These are phyloP conservation scores for Apis dorsata DNA, from an alignment of 1,140 invertebrate species.

Conservation along the genomic window DNA sequence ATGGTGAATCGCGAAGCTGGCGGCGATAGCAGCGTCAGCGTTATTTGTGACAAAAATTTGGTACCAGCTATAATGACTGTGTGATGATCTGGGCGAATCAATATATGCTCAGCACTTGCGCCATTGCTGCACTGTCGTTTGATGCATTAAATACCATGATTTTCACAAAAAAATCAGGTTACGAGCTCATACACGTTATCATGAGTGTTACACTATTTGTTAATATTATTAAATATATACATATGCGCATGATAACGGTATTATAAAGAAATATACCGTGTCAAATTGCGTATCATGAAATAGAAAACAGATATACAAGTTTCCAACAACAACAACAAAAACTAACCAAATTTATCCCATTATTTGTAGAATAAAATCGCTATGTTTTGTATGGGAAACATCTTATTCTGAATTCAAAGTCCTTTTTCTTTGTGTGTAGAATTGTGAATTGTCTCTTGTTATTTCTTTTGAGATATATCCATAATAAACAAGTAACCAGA, in stretches of 20 bases:
- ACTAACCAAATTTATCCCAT: slow-evolving; percentile 75
- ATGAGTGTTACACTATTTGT: slow-evolving; percentile 74
- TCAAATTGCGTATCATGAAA: slow-evolving; percentile 59
- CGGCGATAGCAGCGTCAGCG: slow-evolving; percentile 80
- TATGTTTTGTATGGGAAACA: slow-evolving; percentile 79
- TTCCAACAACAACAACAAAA: slow-evolving; percentile 64
- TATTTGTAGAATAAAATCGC: slow-evolving; percentile 80
- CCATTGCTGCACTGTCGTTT: slow-evolving; percentile 62
- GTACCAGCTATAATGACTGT: slow-evolving; percentile 62
- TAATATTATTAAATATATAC: slow-evolving; percentile 68
- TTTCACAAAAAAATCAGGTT: slow-evolving; percentile 63
- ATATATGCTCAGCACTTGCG: slow-evolving; percentile 56
- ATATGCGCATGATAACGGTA: slow-evolving; percentile 62
- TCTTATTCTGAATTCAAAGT: slow-evolving; percentile 62
- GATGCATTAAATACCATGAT: slow-evolving; percentile 61
- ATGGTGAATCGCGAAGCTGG: slow-evolving; percentile 82
- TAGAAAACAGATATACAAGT: slow-evolving; percentile 66
- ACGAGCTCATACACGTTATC: slow-evolving; percentile 67
- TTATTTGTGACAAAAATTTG: slow-evolving; percentile 65
- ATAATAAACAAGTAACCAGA: slow-evolving; percentile 49
- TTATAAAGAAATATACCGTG: slow-evolving; percentile 52
- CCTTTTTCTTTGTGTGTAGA: slow-evolving; percentile 59
- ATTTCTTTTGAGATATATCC: slow-evolving; percentile 49
- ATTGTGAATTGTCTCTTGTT: slow-evolving; percentile 52
- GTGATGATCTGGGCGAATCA: slow-evolving; percentile 57